Conservation (phyloP, 2,113 vertebrate species). For the Stomatorhinus ivindoensis region DNA sequence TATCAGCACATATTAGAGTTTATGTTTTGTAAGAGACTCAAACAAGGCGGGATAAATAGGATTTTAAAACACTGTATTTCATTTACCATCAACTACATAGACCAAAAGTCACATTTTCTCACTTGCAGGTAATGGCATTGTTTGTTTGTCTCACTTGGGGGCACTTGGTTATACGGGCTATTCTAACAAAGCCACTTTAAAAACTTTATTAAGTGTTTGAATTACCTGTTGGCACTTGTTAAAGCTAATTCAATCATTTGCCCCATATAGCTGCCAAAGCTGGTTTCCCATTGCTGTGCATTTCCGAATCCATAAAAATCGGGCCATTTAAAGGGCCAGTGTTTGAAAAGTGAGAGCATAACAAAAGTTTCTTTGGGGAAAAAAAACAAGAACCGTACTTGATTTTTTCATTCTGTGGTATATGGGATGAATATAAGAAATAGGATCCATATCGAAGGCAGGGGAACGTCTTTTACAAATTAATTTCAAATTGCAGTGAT, state of each 20-base stretch:
- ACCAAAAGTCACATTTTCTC: neutral
- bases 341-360: slow-evolving; percentile 21
- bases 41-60: neutral
- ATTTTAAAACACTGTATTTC: neutral
- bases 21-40: neutral
- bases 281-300: slow-evolving; percentile 55
- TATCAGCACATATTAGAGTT: neutral
- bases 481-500: neutral
- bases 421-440: neutral
- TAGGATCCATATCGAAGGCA: neutral
- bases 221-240: slow-evolving; percentile 61
- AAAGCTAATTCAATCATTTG: slow-evolving; percentile 65
- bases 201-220: slow-evolving; percentile 68
- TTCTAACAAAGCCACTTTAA: slow-evolving; percentile 35
- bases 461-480: neutral
- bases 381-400: neutral
- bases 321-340: slow-evolving; percentile 26
- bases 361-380: neutral
- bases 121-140: slow-evolving; percentile 24
- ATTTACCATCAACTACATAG: neutral
- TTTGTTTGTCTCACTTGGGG: slow-evolving; percentile 32
- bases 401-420: neutral
- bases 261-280: slow-evolving; percentile 61
- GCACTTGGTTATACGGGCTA: slow-evolving; percentile 30
- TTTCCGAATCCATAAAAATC: slow-evolving; percentile 41